Percentiles rank a stretch among this genome's conserved stretches.
Conservation (phyloP, 1,140 invertebrate genomes). For the Rhagoletis pomonella region DNA sequence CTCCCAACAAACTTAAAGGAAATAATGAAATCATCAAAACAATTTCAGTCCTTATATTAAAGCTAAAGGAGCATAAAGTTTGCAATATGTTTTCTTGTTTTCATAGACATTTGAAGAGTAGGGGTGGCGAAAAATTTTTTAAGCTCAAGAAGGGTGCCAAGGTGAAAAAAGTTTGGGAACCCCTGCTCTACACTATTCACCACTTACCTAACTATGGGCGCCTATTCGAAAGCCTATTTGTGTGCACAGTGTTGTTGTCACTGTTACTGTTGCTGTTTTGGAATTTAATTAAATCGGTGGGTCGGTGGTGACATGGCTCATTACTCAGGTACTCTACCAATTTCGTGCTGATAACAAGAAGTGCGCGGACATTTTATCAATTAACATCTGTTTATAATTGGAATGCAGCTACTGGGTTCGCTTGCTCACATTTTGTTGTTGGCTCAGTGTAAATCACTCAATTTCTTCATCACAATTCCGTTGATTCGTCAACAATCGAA, state of each 20-base stretch:
- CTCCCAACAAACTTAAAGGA: no score
- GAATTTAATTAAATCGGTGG: constrained; percentile 49
- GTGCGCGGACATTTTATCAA: constrained; percentile 57
- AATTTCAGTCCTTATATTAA: no score
- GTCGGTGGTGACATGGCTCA: constrained; percentile 50
- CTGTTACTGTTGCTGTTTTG: background rate
- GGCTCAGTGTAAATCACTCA: constrained; percentile 4
- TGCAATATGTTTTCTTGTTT: no score
- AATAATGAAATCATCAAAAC: no score
- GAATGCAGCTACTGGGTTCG: constrained; percentile 70
- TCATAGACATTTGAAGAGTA: no score
- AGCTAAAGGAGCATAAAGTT: no score
- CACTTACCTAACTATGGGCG: background rate
- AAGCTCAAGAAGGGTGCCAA: no score
- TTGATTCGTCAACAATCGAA: constrained; percentile 60
- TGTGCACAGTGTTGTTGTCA: background rate
- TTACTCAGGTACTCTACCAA: constrained; percentile 53
- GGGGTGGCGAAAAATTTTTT: no score
- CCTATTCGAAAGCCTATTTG: background rate
- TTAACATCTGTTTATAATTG: constrained; percentile 74
- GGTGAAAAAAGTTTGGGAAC: no score
- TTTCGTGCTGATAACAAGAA: constrained; percentile 37
- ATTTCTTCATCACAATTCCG: constrained; percentile 22
- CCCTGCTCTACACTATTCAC: no score
- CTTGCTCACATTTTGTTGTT: constrained; percentile 33